Conservation (phyloP, 2,888 invertebrate genomes). For the Cheilosia variabilis region DNA sequence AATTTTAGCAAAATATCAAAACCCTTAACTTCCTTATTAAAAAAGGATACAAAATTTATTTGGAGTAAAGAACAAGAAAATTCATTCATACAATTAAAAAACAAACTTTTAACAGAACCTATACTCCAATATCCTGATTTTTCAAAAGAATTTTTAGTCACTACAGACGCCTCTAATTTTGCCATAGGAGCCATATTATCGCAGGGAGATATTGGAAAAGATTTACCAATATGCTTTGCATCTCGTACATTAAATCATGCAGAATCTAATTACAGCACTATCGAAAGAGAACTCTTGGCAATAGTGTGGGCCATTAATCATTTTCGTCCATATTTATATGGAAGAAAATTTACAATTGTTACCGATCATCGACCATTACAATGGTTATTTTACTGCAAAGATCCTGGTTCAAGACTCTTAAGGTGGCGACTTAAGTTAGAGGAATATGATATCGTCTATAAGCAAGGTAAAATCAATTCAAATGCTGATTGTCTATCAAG, state of each 20-base stretch:
- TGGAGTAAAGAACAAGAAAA: no score
- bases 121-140: not conserved
- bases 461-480: not conserved
- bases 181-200: conserved; percentile 2
- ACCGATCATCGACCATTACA: conserved; percentile 2
- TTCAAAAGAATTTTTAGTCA: not conserved
- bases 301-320: no score
- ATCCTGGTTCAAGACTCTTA: conserved; percentile 6
- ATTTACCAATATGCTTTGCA: conserved; percentile 12
- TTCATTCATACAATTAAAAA: no score
- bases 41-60: not conserved
- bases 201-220: not conserved
- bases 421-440: not conserved
- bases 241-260: conserved; percentile 5
- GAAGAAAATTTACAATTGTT: not conserved
- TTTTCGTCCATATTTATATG: conserved; percentile 1
- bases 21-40: conserved; percentile 3
- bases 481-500: no score
- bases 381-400: conserved; percentile 2
- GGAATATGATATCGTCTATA: not conserved
- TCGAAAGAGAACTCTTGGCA: no score
- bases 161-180: not conserved
- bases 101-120: no score
- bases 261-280: not conserved
- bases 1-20: not conserved